Conservation (phyloP, 2,888 invertebrate genomes). For the Clepsis dumicolana region DNA sequence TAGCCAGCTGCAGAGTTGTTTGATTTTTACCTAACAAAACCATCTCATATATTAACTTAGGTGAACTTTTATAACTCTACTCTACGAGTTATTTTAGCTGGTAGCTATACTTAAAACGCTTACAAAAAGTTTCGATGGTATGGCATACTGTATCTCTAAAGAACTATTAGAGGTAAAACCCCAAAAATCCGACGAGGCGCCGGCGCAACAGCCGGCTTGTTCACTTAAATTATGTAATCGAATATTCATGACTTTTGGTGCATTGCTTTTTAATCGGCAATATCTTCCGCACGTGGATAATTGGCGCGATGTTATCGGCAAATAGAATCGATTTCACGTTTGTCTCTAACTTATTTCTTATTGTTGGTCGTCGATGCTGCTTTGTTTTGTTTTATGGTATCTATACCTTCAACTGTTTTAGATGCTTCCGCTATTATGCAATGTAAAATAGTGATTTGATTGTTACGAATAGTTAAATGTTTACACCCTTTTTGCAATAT, state of each 20-base stretch:
- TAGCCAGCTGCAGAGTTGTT: constrained; percentile 24
- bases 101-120: not conserved
- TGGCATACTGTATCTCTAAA: constrained; percentile 10
- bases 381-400: constrained; percentile 37
- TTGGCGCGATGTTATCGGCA: constrained; percentile 55
- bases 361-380: constrained; percentile 42
- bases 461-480: constrained; percentile 12
- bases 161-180: constrained; percentile 52
- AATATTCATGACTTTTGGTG: constrained; percentile 66
- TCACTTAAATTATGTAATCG: constrained; percentile 77
- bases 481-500: constrained; percentile 4
- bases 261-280: constrained; percentile 58
- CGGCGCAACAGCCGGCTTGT: constrained; percentile 50
- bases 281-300: constrained; percentile 48
- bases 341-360: constrained; percentile 46
- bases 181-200: constrained; percentile 60
- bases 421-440: constrained; percentile 29
- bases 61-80: not conserved
- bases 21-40: not conserved
- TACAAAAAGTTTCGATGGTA: not conserved
- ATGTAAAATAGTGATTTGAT: constrained; percentile 7
- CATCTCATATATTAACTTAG: not conserved
- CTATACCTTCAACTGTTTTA: constrained; percentile 9
- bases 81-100: not conserved
- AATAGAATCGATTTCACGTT: constrained; percentile 55